phyloP scores from a whole-genome alignment of 2,888 invertebrate genomes.

The Cerceris rybyensis region DNA sequence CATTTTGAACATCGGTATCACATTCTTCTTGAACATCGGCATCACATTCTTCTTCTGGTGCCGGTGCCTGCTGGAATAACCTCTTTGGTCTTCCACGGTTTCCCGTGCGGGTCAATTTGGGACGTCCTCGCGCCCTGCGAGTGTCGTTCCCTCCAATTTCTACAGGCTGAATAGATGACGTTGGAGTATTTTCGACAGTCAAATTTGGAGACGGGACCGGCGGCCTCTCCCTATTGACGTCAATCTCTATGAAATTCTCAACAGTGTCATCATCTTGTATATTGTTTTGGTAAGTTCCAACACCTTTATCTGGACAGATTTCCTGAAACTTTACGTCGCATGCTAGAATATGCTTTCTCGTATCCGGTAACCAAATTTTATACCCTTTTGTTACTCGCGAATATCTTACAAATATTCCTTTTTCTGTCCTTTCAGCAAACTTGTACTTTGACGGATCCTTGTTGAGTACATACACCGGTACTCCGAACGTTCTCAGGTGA shows the following conservation, averaged over 20 bases:
- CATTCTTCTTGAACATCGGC: no score
- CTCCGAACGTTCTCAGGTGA: constrained; percentile 31
- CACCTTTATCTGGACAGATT: background rate
- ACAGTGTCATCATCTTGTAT: no score
- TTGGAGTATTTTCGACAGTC: background rate
- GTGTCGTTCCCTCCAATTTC: no score
- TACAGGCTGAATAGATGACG: background rate
- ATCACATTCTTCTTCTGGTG: no score
- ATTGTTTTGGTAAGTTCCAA: background rate
- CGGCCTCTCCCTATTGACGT: no score
- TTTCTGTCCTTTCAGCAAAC: constrained; percentile 21
- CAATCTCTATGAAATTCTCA: no score
- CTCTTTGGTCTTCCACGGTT: no score
- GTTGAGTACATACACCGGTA: constrained; percentile 19
- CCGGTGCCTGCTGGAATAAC: no score
- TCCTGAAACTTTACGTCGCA: constrained; percentile 24
- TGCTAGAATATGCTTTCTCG: constrained; percentile 35
- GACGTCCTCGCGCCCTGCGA: no score
- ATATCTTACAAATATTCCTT: constrained; percentile 35
- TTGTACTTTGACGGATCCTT: constrained; percentile 27
- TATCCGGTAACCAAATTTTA: constrained; percentile 49
- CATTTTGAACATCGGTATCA: background rate
- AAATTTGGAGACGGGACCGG: no score
- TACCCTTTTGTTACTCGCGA: constrained; percentile 31
- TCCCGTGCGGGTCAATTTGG: constrained; percentile 11